Base-by-base conservation (phyloP, 2,888 invertebrate species). In the Stenichneumon culpator region DNA sequence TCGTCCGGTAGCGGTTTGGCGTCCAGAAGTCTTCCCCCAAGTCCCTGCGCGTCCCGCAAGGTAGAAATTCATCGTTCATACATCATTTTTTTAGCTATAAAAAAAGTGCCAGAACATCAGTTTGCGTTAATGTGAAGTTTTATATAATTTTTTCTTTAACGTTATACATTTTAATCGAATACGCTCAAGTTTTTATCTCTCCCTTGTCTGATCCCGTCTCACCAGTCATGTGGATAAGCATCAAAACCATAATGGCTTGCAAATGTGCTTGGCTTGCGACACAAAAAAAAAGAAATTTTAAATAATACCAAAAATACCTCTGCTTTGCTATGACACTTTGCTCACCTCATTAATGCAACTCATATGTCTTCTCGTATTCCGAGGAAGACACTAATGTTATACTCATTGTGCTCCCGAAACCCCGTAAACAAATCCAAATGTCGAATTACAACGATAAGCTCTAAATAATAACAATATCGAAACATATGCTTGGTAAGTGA, bases 1-100 rank as follows among this genome's bases (percentile, higher is more conserved):
- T 94, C 90, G 93, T 92, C 93, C 87, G 91, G 92, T 88, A 90
- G 90, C 86, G 92, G 92, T 90, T 87, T 92, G 91, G 91, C 93
- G 90, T 93, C 94, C 88, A 92, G 93, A 92, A 94, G 94, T 92
- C 93, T 94, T 88, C 94, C 94, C 91, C 94, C 93, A 91, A 94
- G 94, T 93, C 94, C 94, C 92, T 93, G 93, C 91, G 93, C 94
- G 90, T 94, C 94, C 92, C 94, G 95, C 91, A 95, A 95, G 94
- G 95, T 95, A 94, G 91, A 92, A 89, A 65, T 39, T 32, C 83
- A 89, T 90, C 67, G 69, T 80, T 54, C 73, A 52, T 68, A 72
- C 22, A 44, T 60, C 25, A 47, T 65, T 57, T 79, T 9, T 22
- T 78, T 11, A 54, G 54, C 22, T 54, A 54, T 22, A 22, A 22